Conservation (phyloP, 2,888 invertebrate species). For the Lottia gigantea region DNA sequence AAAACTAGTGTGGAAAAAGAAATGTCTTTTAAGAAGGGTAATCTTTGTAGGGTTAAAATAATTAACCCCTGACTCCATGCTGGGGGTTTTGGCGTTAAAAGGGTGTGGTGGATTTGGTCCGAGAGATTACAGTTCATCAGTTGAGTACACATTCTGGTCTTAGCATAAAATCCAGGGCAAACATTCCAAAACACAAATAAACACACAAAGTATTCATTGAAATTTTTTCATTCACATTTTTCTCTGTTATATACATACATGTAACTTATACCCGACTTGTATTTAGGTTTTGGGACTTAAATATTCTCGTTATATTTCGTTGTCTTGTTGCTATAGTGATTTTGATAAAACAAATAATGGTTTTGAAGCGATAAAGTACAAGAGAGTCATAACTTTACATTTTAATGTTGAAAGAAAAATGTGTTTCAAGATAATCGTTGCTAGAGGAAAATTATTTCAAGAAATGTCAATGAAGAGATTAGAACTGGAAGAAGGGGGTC, state of each 20-base stretch:
- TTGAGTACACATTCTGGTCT: slow-evolving; percentile 3
- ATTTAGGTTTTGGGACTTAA: background rate
- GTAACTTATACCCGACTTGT: slow-evolving; percentile 2
- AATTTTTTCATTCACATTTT: slow-evolving; percentile 7
- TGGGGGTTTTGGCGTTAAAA: background rate
- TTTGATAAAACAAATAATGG: slow-evolving; percentile 7
- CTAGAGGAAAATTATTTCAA: too few relatives aligned
- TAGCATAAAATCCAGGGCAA: background rate
- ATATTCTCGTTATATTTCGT: slow-evolving; percentile 7
- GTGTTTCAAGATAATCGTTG: too few relatives aligned
- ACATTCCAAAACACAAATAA: background rate
- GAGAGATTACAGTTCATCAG: background rate
- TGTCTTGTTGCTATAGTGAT: slow-evolving; percentile 7
- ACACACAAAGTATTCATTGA: slow-evolving; percentile 4
- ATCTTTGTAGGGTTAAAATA: too few relatives aligned
- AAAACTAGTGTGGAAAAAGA: too few relatives aligned
- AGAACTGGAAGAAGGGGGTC: too few relatives aligned
- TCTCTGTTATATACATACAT: background rate
- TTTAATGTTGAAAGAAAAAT: too few relatives aligned
- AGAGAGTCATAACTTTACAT: too few relatives aligned
- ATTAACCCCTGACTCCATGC: too few relatives aligned
- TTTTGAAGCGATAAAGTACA: too few relatives aligned
- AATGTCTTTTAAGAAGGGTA: too few relatives aligned
- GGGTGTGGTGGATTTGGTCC: background rate
- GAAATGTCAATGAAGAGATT: too few relatives aligned